Evolutionary conservation across 2,797 vertebrate genomes (phyloP).

Genomic region (Gymnoscopelus braueri): DNA sequence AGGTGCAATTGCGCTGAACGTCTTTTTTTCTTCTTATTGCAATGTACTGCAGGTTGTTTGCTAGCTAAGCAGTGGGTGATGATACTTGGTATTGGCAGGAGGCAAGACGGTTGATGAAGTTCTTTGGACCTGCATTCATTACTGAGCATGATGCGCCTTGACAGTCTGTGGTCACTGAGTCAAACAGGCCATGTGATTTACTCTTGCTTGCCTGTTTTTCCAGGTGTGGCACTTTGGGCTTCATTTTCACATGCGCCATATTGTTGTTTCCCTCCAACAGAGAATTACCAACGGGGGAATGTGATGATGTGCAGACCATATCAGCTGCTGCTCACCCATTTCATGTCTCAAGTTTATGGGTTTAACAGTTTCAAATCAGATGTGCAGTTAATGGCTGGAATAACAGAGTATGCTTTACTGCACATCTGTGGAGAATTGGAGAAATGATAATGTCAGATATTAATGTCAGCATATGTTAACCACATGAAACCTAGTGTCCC

Average conservation of each 20-base stretch:
- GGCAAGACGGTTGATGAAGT: conserved; percentile 1
- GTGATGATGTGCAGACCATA: conserved; percentile 7
- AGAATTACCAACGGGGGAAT: conserved; percentile 9
- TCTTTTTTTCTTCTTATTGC: not conserved
- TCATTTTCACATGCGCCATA: conserved; percentile 28
- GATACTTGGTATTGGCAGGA: conserved; percentile 10
- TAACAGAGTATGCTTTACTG: not conserved
- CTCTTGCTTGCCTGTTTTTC: conserved; percentile 47
- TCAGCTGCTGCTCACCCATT: not conserved
- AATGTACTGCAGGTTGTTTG: not conserved
- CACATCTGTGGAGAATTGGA: not conserved
- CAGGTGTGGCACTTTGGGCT: conserved; percentile 46
- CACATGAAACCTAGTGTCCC: no score
- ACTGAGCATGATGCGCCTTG: conserved; percentile 34
- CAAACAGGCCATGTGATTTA: conserved; percentile 44
- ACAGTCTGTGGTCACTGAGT: conserved; percentile 44
- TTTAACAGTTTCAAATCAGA: not conserved
- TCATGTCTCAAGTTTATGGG: not conserved
- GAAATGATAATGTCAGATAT: not conserved
- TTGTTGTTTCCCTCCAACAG: conserved; percentile 21
- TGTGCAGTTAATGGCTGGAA: not conserved
- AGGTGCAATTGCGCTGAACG: conserved; percentile 1
- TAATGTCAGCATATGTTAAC: not conserved
- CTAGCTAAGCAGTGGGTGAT: not conserved
- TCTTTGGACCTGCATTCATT: conserved; percentile 23